Conservation (phyloP, 2,113 vertebrate species). For the Orientallactaga bullata region DNA sequence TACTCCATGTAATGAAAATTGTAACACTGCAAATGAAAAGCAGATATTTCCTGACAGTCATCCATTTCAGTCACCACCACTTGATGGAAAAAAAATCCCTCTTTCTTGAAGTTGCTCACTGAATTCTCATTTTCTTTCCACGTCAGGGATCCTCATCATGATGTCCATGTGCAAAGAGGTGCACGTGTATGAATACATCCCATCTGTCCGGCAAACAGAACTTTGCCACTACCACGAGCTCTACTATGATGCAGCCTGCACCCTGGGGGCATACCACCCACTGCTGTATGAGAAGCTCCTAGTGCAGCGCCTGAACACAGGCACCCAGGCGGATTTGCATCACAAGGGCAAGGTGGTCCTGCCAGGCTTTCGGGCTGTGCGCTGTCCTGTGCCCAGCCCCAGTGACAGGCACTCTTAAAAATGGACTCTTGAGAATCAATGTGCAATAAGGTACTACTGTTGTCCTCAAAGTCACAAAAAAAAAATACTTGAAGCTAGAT, state of each 20-base stretch:
- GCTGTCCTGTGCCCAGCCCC: constrained; percentile 86
- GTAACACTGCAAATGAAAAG: too few species aligned
- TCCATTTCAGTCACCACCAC: fast-evolving
- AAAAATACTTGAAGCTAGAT: constrained; percentile 87
- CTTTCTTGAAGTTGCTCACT: background rate
- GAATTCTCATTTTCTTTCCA: background rate
- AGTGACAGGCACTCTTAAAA: constrained; percentile 74
- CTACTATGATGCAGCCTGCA: constrained; percentile 96
- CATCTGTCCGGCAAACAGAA: constrained; percentile 95
- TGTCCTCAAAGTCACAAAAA: constrained; percentile 81
- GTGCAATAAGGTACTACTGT: constrained; percentile 91
- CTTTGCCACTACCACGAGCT: constrained; percentile 98
- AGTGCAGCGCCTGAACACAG: constrained; percentile 94
- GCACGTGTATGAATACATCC: constrained; percentile 97
- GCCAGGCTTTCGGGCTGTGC: constrained; percentile 92
- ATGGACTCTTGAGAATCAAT: constrained; percentile 76
- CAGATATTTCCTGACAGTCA: background rate
- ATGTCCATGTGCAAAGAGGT: constrained; percentile 96
- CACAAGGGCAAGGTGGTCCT: constrained; percentile 94
- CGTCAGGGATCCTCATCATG: constrained; percentile 97
- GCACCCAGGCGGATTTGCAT: constrained; percentile 91
- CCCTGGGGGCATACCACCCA: constrained; percentile 97
- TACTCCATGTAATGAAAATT: background rate
- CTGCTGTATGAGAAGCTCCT: constrained; percentile 97
- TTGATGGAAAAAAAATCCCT: fast-evolving